Base-by-base conservation (phyloP, 2,113 vertebrate genomes). In the Marmota flaviventris region DNA sequence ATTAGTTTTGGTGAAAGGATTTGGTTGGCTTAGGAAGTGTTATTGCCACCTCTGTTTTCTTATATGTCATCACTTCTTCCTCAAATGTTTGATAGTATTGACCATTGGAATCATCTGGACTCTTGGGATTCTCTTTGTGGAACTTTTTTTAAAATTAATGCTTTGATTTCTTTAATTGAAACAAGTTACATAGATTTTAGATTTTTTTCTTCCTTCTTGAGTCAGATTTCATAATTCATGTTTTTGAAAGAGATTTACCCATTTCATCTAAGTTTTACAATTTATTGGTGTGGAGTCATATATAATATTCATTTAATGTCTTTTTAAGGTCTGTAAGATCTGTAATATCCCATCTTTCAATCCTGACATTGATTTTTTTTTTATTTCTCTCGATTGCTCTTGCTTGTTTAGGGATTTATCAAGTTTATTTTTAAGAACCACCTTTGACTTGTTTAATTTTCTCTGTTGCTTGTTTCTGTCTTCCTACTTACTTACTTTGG, bases 121-220 rank as follows among this genome's bases (percentile, higher is more conserved):
- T 69, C 8, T 45, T 85, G 1, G 32, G 51, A 12, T 84, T 72
- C 6, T 87, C 37, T 97, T 93, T 94, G 51, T 88, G 79, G 25
- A 58, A 78, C 69, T 5, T 10, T 65, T 65, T 69, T 53, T 51
- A 27, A 83, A 89, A 20, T 56, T 78, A 76, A 92, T 79, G 37
- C 12, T 61, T 75, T 89, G 16, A 42, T 48, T 91, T 88, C n/a
- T 63, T 89, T 29, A 27, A 13, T 78, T 56, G 8, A 56, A 85
- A 25, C 10, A 76, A n/a, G 51, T 4, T 85, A 81, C 9, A 70
- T 22, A 91, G 45, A 86, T 51, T 29, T 45, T 45, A 45, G 8
- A 45, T 45, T 78, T 89, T 92, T 48, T 81, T 34, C 29, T 85
- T 84, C 20, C 2, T 89, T 90, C 61, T 89, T 92, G 39, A 91